Percentiles rank a stretch among this genome's conserved stretches.
These are phyloP conservation scores for Tragelaphus strepsiceros DNA, from an alignment of 2,113 vertebrate genomes.

Conservation along the genomic window DNA sequence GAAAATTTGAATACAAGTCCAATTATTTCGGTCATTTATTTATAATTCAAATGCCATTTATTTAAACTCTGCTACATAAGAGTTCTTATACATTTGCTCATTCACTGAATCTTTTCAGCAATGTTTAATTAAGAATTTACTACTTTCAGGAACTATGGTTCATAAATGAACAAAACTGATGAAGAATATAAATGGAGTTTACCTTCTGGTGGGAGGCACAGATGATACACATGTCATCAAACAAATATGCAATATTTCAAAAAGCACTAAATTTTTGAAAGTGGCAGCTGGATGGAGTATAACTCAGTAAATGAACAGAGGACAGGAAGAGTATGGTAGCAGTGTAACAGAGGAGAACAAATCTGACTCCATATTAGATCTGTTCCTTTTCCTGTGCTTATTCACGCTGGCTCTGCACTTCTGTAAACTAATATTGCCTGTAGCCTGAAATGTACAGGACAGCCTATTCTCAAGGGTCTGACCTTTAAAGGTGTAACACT, in stretches of 20 bases:
- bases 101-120: background rate
- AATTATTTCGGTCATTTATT: constrained; percentile 6
- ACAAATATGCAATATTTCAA: background rate
- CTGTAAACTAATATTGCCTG: background rate
- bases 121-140: background rate
- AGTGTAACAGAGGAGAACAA: background rate
- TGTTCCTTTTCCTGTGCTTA: background rate
- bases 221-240: background rate
- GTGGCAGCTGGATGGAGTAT: background rate
- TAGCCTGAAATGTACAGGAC: background rate
- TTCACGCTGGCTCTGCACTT: background rate
- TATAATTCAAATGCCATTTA: background rate
- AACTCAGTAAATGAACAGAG: background rate
- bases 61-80: background rate
- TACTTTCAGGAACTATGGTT: background rate
- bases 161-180: background rate
- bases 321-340: background rate
- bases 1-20: background rate
- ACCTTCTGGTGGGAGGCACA: background rate
- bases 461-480: background rate
- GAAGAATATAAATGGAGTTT: background rate
- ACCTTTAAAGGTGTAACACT: background rate
- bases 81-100: background rate
- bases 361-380: background rate
- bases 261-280: background rate